These are phyloP conservation scores for Sialis fuliginosa DNA, from an alignment of 2,888 invertebrate genomes.

Conservation along the genomic window DNA sequence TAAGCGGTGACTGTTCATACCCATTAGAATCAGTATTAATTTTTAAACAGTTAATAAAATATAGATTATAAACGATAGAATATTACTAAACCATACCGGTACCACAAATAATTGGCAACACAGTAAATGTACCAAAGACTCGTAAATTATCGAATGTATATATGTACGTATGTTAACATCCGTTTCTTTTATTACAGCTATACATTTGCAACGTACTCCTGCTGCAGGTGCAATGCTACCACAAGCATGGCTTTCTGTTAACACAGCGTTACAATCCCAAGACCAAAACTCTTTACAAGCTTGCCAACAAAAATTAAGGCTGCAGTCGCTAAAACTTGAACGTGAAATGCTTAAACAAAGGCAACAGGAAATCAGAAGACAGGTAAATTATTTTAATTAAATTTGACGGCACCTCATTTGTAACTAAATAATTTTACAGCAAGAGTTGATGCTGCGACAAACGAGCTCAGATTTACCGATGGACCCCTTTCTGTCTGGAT, in stretches of 20 bases:
- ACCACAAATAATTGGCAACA: too few species aligned
- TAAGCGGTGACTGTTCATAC: conserved; percentile 13
- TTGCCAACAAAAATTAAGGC: conserved; percentile 57
- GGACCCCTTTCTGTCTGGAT: conserved; percentile 65
- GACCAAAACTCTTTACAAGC: conserved; percentile 35
- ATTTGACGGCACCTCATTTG: neutral
- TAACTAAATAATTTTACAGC: conserved; percentile 25
- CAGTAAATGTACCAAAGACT: too few species aligned
- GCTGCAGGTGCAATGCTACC: conserved; percentile 36
- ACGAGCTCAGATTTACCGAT: conserved; percentile 44
- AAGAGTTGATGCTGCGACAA: conserved; percentile 55
- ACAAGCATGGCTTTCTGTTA: conserved; percentile 28
- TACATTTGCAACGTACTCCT: conserved; percentile 35
- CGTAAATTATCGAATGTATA: neutral
- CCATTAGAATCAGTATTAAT: conserved; percentile 7
- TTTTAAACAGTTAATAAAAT: too few species aligned
- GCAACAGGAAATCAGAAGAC: conserved; percentile 76
- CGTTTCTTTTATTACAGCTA: conserved; percentile 21
- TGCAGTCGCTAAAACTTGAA: conserved; percentile 74
- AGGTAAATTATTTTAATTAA: conserved; percentile 32
- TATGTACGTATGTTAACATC: too few species aligned
- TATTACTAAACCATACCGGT: neutral
- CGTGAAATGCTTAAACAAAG: conserved; percentile 74
- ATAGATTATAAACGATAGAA: too few species aligned
- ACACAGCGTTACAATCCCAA: conserved; percentile 30